phyloP scores from a whole-genome alignment of 2,797 vertebrate genomes.

The Bucorvus abyssinicus region DNA sequence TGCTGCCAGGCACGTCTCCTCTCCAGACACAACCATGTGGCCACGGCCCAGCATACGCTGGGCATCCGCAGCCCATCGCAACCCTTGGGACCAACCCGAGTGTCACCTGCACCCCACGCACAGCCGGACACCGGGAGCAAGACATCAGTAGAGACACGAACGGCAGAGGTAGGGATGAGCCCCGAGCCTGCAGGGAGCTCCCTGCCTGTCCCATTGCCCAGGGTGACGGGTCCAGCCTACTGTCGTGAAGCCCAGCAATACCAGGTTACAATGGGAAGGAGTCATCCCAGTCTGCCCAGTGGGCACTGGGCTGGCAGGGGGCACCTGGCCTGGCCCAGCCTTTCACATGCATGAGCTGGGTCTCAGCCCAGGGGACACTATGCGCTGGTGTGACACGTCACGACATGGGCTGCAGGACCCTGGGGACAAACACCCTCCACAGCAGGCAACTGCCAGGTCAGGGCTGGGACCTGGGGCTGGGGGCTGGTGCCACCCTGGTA shows the following conservation, averaged over 20 bases:
- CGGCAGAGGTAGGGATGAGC: neutral
- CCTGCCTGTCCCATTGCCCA: neutral
- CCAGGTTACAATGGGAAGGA: neutral
- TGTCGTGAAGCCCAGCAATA: rapidly evolving
- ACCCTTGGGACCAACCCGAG: rapidly evolving
- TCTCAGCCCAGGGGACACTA: neutral
- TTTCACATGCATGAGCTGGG: neutral
- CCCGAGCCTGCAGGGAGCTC: neutral
- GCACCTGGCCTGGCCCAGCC: too few relatives aligned
- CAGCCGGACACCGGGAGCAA: rapidly evolving
- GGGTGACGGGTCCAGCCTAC: neutral
- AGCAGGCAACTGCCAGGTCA: neutral
- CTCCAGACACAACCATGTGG: rapidly evolving
- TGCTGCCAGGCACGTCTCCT: neutral
- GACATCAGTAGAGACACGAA: rapidly evolving
- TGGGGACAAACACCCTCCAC: rapidly evolving
- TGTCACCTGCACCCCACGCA: rapidly evolving
- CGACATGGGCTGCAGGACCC: neutral
- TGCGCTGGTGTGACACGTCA: neutral
- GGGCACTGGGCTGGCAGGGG: neutral
- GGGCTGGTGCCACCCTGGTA: neutral
- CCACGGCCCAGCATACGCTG: rapidly evolving
- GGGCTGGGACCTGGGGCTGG: neutral
- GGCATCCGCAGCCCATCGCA: rapidly evolving
- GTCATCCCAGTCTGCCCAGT: neutral